Conservation (phyloP, 1,140 invertebrate genomes). For the Ceratosolen fusciceps region DNA sequence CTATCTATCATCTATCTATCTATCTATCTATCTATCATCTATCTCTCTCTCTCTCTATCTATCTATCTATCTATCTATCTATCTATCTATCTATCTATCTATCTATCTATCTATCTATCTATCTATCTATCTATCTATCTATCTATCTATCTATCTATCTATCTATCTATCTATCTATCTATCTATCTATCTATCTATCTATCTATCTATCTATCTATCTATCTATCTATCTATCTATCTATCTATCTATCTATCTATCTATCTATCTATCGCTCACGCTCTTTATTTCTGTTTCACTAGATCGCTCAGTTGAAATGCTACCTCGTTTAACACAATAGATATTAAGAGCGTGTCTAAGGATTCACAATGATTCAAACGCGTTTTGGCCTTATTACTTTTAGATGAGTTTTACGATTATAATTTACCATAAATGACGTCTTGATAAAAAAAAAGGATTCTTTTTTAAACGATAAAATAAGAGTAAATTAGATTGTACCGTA, state of each 20-base stretch:
- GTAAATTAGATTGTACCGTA: background rate
- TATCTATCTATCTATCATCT: no score
- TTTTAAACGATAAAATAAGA: background rate
- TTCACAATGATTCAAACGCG: slow-evolving; percentile 36
- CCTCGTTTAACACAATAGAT: background rate
- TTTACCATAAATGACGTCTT: background rate
- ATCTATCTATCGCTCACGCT: background rate
- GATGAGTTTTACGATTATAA: background rate
- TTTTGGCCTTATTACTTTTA: slow-evolving; percentile 11
- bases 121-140: background rate
- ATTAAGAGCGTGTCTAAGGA: background rate
- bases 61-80: no score
- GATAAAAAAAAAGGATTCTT: no score
- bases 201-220: slow-evolving; percentile 4
- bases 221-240: no score
- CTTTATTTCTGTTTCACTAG: background rate
- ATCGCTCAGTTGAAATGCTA: background rate
- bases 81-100: no score
- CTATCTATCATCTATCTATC: background rate
- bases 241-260: no score
- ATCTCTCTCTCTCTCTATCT: background rate
- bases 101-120: no score
- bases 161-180: no score
- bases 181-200: background rate
- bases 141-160: background rate